phyloP scores from a whole-genome alignment of 2,797 vertebrate genomes.

The Pangasius krempfi region DNA sequence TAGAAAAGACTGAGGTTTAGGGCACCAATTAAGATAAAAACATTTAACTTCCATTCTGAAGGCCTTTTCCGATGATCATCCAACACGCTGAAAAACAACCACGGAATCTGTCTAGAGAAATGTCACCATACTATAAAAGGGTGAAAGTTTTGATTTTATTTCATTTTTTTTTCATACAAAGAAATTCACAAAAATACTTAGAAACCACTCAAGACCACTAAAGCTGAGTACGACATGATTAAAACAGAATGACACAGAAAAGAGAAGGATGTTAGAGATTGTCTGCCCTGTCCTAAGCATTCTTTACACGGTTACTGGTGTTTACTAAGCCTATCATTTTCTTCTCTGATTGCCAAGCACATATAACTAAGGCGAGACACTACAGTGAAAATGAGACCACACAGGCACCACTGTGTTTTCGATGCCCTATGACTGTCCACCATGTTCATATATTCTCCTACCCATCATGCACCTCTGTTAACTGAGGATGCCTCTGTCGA shows the following conservation, averaged over 20 bases:
- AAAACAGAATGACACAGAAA: constrained; percentile 62
- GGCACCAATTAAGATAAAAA: constrained; percentile 54
- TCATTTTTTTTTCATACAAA: constrained; percentile 72
- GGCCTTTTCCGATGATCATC: background rate
- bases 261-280: constrained; percentile 26
- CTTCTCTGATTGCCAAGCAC: constrained; percentile 47
- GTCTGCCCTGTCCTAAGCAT: constrained; percentile 23
- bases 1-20: constrained; percentile 67
- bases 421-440: background rate
- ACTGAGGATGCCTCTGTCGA: background rate
- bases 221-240: constrained; percentile 71
- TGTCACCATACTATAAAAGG: constrained; percentile 7
- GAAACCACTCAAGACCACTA: constrained; percentile 68
- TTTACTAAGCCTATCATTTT: constrained; percentile 33
- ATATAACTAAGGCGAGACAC: constrained; percentile 35
- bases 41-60: constrained; percentile 53
- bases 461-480: constrained; percentile 20
- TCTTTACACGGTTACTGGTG: constrained; percentile 20
- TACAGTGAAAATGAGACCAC: constrained; percentile 46
- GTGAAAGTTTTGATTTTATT: constrained; percentile 55
- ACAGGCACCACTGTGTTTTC: constrained; percentile 19
- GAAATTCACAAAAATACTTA: constrained; percentile 77
- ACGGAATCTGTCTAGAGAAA: background rate
- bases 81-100: background rate
- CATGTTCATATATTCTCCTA: constrained; percentile 14